Evolutionary conservation across 2,888 invertebrate species (phyloP), one percentile per base, ranked within the genome.

Genomic region (Drosophila borealis): DNA sequence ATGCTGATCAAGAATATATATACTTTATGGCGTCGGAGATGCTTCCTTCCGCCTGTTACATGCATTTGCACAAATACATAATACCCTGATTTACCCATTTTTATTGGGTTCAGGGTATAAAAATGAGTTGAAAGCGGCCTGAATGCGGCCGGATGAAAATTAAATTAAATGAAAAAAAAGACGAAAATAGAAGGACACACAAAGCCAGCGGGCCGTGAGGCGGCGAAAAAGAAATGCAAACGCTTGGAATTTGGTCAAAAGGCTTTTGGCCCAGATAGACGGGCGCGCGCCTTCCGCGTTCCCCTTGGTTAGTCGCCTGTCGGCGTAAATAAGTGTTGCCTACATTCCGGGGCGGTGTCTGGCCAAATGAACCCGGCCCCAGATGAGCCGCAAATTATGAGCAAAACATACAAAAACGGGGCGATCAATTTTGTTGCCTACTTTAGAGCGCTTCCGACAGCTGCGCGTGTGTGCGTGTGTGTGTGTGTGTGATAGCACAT

Each of bases 321-420:
- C 77, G 50, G 69, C 48, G 66, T 57, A 57, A 81, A 84, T 68
- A 81, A 81, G 79, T 79, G 82, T 68, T 85, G 82, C 67, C 82
- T 63, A 54, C 72, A 65, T 55, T 78, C 46, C 9, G 51, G 53
- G 66, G 70, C 57, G 5, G 9, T 25, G 6, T 17, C n/a, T 62
- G 37, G 48, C 57, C 57, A 79, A 82, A 65, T 72, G 63, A 77
- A 45, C 73, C 73, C 65, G 50, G 50, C 37, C 51, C 60, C 55
- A 69, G 76, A 85, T 82, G 76, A 68, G 64, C 70, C 48, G 42
- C 64, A 69, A 81, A 75, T 82, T 71, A 75, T 80, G 67, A 67
- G 63, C 29, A n/a, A 10, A 36, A 48, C 29, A 61, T 48, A 42
- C 69, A 62, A 64, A 65, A 71, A 39, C 33, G 41, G 53, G 34